Base-by-base conservation (phyloP, 2,797 vertebrate genomes). In the Pantherophis alleghaniensis region DNA sequence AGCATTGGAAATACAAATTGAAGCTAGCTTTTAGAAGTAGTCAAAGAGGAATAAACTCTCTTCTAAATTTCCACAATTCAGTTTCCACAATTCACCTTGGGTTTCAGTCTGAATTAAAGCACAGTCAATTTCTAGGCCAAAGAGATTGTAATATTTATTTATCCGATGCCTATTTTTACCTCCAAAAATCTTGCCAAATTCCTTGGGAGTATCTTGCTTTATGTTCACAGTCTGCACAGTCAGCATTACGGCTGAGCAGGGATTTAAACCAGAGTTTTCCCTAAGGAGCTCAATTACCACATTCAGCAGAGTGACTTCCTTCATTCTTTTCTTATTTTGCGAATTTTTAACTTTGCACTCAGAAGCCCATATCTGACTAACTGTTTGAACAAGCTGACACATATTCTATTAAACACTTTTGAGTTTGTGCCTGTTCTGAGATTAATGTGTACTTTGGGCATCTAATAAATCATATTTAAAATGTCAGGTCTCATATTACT, bases 401-500 rank as follows among this genome's bases (percentile, higher is more conserved):
- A 79, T 42, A 7, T 60, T 92, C 79, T 89, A 56, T 94, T 94
- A 59, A 95, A 94, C 94, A 24, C 91, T 2, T 89, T 59, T 90
- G 14, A 83, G 24, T 22, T 16, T 93, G 83, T 93, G 57, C 51
- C 86, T 91, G 61, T 88, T 94, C 20, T 88, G 92, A 90, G 94
- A 94, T 59, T n/a, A 95, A 93, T 5, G 2, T 92, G 37, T 92
- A 95, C 91, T 69, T 95, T 86, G 91, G 63, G 88, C 91, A 79
- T 32, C 6, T 0, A 94, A 87, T 87, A 95, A 93, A 92, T 92
- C n/a, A 13, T 6, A 37, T 51, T 90, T 94, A 59, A 94, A 95
- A 94, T 94, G 86, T 60, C 26, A 69, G 47, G 7, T 90, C 92
- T 93, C 87, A 86, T 92, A 69, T 53, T 0, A 3, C 69, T 95